These are phyloP conservation scores for Aldrovandia affinis DNA, from an alignment of 2,797 vertebrate genomes.

Conservation along the genomic window DNA sequence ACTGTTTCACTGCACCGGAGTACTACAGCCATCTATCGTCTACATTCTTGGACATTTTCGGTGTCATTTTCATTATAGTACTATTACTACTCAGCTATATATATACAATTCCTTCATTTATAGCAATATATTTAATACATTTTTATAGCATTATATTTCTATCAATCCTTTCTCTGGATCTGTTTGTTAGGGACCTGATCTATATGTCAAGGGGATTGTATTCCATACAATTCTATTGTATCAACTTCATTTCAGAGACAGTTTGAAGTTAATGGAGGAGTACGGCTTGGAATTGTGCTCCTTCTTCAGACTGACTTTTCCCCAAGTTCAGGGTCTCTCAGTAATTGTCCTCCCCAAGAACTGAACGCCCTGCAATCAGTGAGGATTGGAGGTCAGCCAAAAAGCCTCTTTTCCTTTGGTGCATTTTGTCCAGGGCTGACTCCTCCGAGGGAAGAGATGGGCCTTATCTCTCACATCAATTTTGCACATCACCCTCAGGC, in stretches of 20 bases:
- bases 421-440: background rate
- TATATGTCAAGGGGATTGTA: background rate
- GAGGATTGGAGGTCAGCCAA: background rate
- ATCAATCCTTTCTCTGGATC: background rate
- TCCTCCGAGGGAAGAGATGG: background rate
- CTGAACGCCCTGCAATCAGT: background rate
- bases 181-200: background rate
- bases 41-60: background rate
- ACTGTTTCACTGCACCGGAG: background rate
- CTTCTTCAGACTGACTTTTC: background rate
- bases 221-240: background rate
- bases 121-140: too few relatives aligned
- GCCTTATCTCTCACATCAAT: background rate
- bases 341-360: background rate
- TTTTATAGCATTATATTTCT: too few relatives aligned
- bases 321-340: background rate
- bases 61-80: background rate
- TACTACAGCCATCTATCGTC: slow-evolving; percentile 19
- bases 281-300: background rate
- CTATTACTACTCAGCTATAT: too few relatives aligned
- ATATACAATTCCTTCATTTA: background rate
- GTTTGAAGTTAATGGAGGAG: background rate
- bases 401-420: background rate
- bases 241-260: background rate
- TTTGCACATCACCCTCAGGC: background rate